Percentiles rank a stretch among this genome's conserved stretches.
Conservation (phyloP, 2,113 vertebrate species). For the cat (Felis catus) region DNA sequence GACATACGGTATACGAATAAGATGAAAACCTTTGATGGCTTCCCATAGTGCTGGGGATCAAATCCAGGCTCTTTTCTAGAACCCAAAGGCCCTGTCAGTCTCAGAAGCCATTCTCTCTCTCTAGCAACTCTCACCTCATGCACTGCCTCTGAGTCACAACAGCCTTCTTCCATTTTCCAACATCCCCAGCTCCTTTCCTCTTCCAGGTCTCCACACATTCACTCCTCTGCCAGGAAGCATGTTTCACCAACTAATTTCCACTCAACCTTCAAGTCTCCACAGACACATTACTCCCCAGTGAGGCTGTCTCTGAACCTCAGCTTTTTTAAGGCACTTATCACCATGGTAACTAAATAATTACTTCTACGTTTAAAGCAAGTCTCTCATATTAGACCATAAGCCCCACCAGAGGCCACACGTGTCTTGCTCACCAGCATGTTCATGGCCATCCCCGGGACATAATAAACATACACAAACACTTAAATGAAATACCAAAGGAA, state of each 20-base stretch:
- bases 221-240: conserved; percentile 24
- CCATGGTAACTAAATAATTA: conserved; percentile 21
- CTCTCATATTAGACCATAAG: not conserved
- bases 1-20: not conserved
- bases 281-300: conserved; percentile 14
- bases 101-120: not conserved
- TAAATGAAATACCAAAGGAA: not conserved
- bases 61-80: not conserved
- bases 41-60: not conserved
- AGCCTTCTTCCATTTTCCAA: not conserved
- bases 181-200: not conserved
- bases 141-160: not conserved
- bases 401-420: not conserved
- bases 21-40: not conserved
- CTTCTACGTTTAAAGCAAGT: not conserved
- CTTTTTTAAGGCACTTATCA: conserved; percentile 2
- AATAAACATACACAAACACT: not conserved
- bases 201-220: not conserved
- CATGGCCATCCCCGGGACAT: not conserved
- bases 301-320: not conserved
- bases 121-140: not conserved
- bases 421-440: not conserved
- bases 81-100: not conserved
- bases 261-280: conserved; percentile 1
- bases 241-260: conserved; percentile 55